A percentile compares a stretch with the other conserved stretches of the same genome.
Evolutionary conservation across 2,113 vertebrate genomes (phyloP).

Genomic region (Cyrtonyx montezumae): DNA sequence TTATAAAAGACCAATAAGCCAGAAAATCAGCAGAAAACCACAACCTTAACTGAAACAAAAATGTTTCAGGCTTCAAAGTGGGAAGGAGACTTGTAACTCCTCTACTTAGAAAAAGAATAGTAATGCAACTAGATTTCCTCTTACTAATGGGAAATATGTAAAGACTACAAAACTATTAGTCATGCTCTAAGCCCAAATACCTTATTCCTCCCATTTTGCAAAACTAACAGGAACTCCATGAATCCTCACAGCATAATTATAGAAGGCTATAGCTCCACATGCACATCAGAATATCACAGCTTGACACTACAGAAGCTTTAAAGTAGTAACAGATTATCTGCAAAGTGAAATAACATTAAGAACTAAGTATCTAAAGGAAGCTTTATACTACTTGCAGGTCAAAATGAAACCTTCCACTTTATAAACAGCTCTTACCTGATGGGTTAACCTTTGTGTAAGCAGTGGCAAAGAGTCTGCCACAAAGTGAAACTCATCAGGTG

Average conservation of each 20-base stretch:
- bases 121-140: neutral
- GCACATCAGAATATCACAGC: neutral
- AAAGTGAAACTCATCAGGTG: conserved; percentile 98
- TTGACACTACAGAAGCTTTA: neutral
- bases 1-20: neutral
- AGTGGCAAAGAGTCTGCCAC: conserved; percentile 96
- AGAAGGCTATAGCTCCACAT: neutral
- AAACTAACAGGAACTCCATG: neutral
- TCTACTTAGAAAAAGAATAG: neutral
- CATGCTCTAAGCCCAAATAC: neutral
- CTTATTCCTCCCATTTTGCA: neutral
- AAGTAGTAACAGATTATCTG: neutral
- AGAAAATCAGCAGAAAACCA: neutral
- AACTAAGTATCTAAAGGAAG: neutral
- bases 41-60: neutral
- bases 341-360: neutral
- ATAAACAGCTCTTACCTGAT: conserved; percentile 86
- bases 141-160: neutral
- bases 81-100: neutral
- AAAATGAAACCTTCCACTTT: neutral
- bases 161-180: neutral
- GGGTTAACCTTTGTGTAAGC: conserved; percentile 96
- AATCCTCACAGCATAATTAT: neutral
- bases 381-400: neutral
- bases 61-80: neutral